Evolutionary conservation across 2,113 vertebrate species (phyloP), one percentile per base, ranked within the genome.

Genomic region (Probosciger aterrimus): DNA sequence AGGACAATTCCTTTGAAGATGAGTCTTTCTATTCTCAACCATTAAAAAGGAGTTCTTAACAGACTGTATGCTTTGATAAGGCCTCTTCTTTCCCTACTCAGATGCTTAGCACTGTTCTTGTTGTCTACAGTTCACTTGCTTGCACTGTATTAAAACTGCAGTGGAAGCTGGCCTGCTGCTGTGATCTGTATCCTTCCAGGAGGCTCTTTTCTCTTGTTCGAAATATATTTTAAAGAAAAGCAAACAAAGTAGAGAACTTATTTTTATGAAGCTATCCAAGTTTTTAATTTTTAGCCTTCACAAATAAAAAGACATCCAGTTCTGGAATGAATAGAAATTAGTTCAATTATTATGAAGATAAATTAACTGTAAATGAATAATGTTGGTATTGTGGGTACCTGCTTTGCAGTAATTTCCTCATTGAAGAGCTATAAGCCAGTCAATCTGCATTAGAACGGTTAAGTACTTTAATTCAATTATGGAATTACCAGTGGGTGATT

Each of bases 391-490:
- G 39, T 10, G 9, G 49, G 27, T 35, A 86, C 84, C 41, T 82
- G 28, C 31, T 49, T 71, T 30, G 31, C 52, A 47, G 6, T 59
- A 65, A 43, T 65, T 93, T 75, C 70, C 75, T 85, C 50, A 28
- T 5, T 35, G 35, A 77, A 85, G 91, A 81, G 82, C 43, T 81
- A 64, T 67, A 88, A 74, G 28, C 22, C 77, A 49, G 79, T 84
- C 12, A 23, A 83, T 93, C 89, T 82, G 74, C 64, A 82, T 97
- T 88, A 95, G 87, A 84, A 41, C 69, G 8, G 75, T 82, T 85
- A 88, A 96, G 95, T 78, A 92, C 43, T 82, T 95, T 85, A 93
- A 96, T 95, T 96, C 74, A 91, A 97, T 96, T 97, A 96, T 57
- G 57, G 70, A 97, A 91, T 94, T 95, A 95, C 86, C 90, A 49